These are phyloP conservation scores for Sialia sialis DNA, from an alignment of 2,113 vertebrate species.

Conservation along the genomic window DNA sequence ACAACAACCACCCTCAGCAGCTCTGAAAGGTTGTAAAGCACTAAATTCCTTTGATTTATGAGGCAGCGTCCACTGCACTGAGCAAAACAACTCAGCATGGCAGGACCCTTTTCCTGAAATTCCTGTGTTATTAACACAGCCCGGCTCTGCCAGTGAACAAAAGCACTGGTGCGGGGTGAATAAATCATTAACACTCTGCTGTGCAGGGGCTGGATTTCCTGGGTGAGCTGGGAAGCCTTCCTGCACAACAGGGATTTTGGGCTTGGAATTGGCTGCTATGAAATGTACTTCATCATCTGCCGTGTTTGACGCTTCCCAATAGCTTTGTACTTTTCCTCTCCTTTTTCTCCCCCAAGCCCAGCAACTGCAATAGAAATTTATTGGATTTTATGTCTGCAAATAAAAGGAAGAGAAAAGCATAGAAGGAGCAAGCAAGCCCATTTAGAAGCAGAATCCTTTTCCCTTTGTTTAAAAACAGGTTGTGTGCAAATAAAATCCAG, in stretches of 20 bases:
- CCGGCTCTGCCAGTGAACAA: slow-evolving; percentile 62
- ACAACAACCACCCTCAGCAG: neutral
- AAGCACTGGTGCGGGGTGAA: slow-evolving; percentile 64
- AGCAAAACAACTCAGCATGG: slow-evolving; percentile 63
- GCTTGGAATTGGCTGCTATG: slow-evolving; percentile 69
- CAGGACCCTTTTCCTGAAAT: slow-evolving; percentile 57
- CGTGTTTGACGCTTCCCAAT: slow-evolving; percentile 45
- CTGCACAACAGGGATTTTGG: slow-evolving; percentile 68
- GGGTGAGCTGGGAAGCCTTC: slow-evolving; percentile 66
- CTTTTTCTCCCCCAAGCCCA: neutral
- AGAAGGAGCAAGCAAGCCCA: neutral
- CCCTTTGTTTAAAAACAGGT: neutral
- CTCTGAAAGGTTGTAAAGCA: slow-evolving; percentile 59
- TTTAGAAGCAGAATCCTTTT: neutral
- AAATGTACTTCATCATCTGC: slow-evolving; percentile 66
- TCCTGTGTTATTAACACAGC: slow-evolving; percentile 69
- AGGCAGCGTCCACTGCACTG: slow-evolving; percentile 11
- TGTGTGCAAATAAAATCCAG: neutral
- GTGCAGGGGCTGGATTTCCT: slow-evolving; percentile 70
- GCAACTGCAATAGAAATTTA: slow-evolving; percentile 25
- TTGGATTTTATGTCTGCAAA: slow-evolving; percentile 40
- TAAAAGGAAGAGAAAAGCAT: neutral
- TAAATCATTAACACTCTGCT: slow-evolving; percentile 76
- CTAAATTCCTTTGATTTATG: slow-evolving; percentile 72
- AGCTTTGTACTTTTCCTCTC: slow-evolving; percentile 45